phyloP scores from a whole-genome alignment of 2,797 vertebrate species.

The Apogon talboti region DNA sequence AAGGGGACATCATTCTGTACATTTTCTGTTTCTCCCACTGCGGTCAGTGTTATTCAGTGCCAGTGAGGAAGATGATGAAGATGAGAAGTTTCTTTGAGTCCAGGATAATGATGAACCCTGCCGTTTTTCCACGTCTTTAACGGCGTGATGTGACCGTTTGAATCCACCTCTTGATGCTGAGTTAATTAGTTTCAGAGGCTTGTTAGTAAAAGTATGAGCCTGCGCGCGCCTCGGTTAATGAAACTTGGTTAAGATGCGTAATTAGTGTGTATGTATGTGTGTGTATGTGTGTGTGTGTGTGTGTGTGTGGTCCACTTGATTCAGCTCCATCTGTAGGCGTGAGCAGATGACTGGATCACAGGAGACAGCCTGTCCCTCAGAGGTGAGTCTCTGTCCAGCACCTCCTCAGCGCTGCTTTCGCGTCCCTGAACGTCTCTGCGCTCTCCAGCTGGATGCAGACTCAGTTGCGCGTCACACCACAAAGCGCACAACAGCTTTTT shows the following conservation, averaged over 20 bases:
- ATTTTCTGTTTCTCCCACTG: not conserved
- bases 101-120: not conserved
- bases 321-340: slow-evolving; percentile 5
- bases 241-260: not conserved
- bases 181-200: not conserved
- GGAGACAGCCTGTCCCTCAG: slow-evolving; percentile 15
- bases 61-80: not conserved
- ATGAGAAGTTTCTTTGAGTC: too few species aligned
- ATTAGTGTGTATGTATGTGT: slow-evolving; percentile 3
- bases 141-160: not conserved
- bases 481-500: slow-evolving; percentile 15
- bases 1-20: not conserved
- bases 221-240: not conserved
- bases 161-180: not conserved
- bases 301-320: not conserved
- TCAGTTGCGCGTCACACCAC: slow-evolving; percentile 33
- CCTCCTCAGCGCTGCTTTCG: slow-evolving; percentile 28
- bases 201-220: not conserved
- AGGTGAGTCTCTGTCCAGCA: slow-evolving; percentile 44
- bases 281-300: not conserved
- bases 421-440: slow-evolving; percentile 38
- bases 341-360: not conserved
- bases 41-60: not conserved
- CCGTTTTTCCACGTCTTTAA: not conserved
- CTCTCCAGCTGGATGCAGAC: slow-evolving; percentile 47